Evolutionary conservation across 2,113 vertebrate species (phyloP).

Genomic region (Saguinus midas): DNA sequence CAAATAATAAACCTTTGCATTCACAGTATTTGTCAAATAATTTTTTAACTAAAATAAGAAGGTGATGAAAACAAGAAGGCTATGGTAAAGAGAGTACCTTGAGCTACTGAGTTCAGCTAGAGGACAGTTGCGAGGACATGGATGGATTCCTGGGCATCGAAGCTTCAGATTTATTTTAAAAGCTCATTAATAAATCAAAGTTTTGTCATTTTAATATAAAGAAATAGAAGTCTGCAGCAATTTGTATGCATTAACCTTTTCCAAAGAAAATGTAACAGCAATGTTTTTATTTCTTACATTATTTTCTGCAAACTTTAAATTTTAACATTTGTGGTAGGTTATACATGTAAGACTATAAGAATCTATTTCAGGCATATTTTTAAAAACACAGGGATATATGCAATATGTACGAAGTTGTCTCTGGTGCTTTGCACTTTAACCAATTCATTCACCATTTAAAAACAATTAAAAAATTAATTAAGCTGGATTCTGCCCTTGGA

Average conservation of each 20-base stretch:
- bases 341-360: slow-evolving; percentile 42
- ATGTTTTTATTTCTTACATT: slow-evolving; percentile 49
- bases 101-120: neutral
- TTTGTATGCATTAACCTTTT: neutral
- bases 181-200: slow-evolving; percentile 30
- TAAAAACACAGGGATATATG: slow-evolving; percentile 57
- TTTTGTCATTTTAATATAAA: slow-evolving; percentile 24
- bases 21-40: neutral
- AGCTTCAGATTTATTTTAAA: slow-evolving; percentile 21
- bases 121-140: neutral
- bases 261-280: slow-evolving; percentile 11
- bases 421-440: slow-evolving; percentile 79
- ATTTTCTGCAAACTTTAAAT: slow-evolving; percentile 56
- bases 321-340: slow-evolving; percentile 32
- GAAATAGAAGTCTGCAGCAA: slow-evolving; percentile 1
- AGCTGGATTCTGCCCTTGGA: slow-evolving; percentile 80
- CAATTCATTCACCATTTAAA: slow-evolving; percentile 83
- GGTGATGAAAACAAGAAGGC: neutral
- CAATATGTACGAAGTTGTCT: slow-evolving; percentile 68
- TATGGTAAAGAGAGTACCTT: neutral
- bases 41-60: slow-evolving; percentile 13
- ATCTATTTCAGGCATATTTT: slow-evolving; percentile 50
- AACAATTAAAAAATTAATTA: slow-evolving; percentile 86
- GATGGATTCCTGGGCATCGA: neutral
- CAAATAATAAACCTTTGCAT: neutral